Percentiles rank a stretch among this genome's conserved stretches.
Conservation (phyloP, 2,797 vertebrate genomes). For the Centropyge bicolor region DNA sequence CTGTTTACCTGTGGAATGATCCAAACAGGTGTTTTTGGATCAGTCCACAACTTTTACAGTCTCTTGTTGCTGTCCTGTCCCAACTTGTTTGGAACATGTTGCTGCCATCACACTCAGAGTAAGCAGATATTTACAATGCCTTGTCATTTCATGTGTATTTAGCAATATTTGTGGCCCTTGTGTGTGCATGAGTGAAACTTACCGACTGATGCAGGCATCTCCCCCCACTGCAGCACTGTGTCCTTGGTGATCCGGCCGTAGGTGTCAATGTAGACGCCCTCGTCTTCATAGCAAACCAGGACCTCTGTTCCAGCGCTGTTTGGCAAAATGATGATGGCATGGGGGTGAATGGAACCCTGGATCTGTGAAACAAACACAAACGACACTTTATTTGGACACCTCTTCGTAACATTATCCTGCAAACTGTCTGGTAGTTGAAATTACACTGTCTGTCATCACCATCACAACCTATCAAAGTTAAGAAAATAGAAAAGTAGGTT, state of each 20-base stretch:
- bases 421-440: neutral
- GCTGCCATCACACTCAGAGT: no score
- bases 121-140: neutral
- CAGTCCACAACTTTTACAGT: no score
- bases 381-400: neutral
- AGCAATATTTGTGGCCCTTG: neutral
- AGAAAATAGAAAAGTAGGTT: neutral
- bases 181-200: slow-evolving; percentile 53
- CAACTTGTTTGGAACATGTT: no score
- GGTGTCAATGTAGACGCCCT: slow-evolving; percentile 93
- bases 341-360: slow-evolving; percentile 90
- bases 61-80: no score
- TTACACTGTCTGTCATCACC: neutral
- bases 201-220: slow-evolving; percentile 95
- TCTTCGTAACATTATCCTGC: neutral
- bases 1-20: no score
- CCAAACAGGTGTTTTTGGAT: no score
- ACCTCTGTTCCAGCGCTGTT: slow-evolving; percentile 93
- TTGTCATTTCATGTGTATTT: neutral
- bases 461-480: neutral
- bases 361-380: slow-evolving; percentile 79
- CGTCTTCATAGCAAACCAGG: slow-evolving; percentile 94
- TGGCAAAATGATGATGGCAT: slow-evolving; percentile 95
- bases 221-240: slow-evolving; percentile 94
- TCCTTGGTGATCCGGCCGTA: slow-evolving; percentile 96